Percentiles rank a stretch among this genome's conserved stretches.
These are phyloP conservation scores for Odontothrips loti DNA, from an alignment of 2,888 invertebrate species.

Conservation along the genomic window DNA sequence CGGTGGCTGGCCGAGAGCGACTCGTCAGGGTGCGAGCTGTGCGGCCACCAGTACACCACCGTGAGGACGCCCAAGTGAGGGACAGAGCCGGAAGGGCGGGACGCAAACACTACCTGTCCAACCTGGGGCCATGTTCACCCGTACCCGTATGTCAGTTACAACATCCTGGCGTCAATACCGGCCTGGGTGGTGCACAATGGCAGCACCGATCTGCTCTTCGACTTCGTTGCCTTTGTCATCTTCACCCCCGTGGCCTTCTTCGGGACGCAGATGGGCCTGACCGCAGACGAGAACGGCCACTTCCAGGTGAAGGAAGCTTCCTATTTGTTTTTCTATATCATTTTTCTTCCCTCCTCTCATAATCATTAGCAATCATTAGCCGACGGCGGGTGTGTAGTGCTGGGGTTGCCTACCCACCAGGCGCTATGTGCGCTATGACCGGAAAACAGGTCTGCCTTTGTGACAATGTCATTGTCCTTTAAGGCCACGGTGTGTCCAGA, in stretches of 20 bases:
- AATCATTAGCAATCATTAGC: no score
- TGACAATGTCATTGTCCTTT: not conserved
- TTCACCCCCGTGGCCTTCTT: slow-evolving; percentile 56
- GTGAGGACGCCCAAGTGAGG: slow-evolving; percentile 53
- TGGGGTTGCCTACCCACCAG: no score
- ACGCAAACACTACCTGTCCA: no score
- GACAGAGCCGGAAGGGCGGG: no score
- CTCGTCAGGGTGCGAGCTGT: slow-evolving; percentile 66
- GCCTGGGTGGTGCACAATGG: slow-evolving; percentile 56
- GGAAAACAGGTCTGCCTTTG: no score
- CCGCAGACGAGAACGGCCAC: slow-evolving; percentile 46
- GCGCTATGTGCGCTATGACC: no score
- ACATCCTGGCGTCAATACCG: slow-evolving; percentile 53
- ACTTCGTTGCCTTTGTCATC: slow-evolving; percentile 54
- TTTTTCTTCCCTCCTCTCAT: no score
- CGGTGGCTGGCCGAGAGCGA: slow-evolving; percentile 72
- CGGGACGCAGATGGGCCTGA: slow-evolving; percentile 52
- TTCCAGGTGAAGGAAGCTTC: slow-evolving; percentile 19
- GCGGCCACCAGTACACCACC: slow-evolving; percentile 63
- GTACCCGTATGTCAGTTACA: slow-evolving; percentile 47
- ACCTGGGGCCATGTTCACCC: no score
- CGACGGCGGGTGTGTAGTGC: no score
- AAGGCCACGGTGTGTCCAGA: no score
- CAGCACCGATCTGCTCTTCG: slow-evolving; percentile 49
- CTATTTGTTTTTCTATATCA: no score